Percentiles rank a stretch among this genome's conserved stretches.
Evolutionary conservation across 2,113 vertebrate genomes (phyloP).

Genomic region (Delphinus delphis): DNA sequence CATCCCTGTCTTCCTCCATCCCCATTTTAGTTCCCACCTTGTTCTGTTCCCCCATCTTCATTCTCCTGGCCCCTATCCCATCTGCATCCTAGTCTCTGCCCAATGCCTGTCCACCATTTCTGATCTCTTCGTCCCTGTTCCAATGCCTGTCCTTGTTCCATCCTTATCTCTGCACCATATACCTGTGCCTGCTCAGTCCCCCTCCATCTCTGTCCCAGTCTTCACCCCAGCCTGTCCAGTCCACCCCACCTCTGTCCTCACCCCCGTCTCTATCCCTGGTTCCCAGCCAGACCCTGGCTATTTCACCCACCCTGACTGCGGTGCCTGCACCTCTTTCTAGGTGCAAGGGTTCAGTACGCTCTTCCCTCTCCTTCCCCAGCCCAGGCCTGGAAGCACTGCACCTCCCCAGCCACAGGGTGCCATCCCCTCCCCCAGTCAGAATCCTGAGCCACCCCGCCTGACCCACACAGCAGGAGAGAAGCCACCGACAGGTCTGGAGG

Average conservation of each 20-base stretch:
- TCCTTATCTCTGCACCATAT: neutral
- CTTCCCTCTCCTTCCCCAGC: neutral
- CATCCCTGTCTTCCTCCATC: neutral
- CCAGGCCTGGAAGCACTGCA: neutral
- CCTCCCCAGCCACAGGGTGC: neutral
- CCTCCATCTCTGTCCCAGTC: neutral
- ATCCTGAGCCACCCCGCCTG: neutral
- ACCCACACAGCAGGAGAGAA: neutral
- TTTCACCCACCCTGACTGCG: neutral
- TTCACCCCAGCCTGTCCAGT: neutral
- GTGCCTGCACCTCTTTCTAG: neutral
- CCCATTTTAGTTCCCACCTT: neutral
- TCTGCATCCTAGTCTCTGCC: neutral
- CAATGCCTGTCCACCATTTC: neutral
- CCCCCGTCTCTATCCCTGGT: neutral
- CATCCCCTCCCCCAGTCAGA: neutral
- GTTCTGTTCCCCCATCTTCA: neutral
- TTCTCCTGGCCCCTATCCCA: neutral
- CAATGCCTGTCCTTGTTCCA: neutral
- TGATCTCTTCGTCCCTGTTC: neutral
- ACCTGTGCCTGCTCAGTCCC: neutral
- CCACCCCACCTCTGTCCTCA: neutral
- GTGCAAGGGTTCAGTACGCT: neutral
- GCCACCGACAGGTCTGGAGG: neutral
- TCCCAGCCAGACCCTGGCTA: conserved; percentile 12